Evolutionary conservation across 2,113 vertebrate genomes (phyloP).

Genomic region (Vireo altiloquus): DNA sequence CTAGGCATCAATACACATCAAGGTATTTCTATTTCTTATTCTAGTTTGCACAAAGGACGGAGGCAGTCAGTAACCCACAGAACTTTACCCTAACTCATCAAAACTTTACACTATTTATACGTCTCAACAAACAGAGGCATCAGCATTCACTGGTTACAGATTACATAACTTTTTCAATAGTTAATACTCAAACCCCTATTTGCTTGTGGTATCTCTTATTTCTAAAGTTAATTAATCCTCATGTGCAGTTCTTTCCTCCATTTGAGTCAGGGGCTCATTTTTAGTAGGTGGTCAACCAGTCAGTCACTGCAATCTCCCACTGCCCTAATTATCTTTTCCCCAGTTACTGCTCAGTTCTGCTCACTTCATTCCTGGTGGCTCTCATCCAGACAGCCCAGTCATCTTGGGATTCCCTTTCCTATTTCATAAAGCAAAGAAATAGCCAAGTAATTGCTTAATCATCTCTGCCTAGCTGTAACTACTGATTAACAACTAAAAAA

Average conservation of each 20-base stretch:
- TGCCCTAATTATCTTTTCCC: background rate
- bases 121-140: background rate
- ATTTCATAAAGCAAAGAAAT: background rate
- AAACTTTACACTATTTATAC: background rate
- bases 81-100: background rate
- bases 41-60: background rate
- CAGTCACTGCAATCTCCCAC: rapidly evolving
- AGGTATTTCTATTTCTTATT: background rate
- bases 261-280: background rate
- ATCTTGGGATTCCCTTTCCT: background rate
- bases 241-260: background rate
- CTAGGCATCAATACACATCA: background rate
- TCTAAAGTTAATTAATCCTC: background rate
- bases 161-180: background rate
- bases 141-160: background rate
- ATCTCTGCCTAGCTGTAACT: background rate
- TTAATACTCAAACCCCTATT: background rate
- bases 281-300: background rate
- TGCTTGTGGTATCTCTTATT: background rate
- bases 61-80: background rate
- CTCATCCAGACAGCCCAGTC: background rate
- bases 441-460: background rate
- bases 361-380: background rate
- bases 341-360: background rate
- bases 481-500: background rate